Evolutionary conservation across 1,140 invertebrate genomes (phyloP).

Genomic region (Sinella curviseta): DNA sequence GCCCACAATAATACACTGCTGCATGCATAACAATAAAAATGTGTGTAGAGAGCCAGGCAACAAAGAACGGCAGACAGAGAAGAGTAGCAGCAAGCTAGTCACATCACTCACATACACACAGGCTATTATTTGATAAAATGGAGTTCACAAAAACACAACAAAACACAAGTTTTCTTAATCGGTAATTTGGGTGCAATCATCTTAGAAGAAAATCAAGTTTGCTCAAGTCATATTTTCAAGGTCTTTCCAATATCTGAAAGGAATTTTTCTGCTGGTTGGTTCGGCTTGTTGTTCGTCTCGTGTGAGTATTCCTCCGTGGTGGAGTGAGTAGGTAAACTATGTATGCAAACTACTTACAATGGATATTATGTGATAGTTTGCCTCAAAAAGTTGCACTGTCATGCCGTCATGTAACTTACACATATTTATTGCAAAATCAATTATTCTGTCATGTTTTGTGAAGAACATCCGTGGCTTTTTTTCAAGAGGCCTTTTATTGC

Average conservation of each 20-base stretch:
- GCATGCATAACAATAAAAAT: no score
- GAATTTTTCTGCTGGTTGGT: background rate
- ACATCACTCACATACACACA: no score
- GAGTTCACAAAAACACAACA: background rate
- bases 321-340: no score
- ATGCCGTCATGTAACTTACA: conserved; percentile 5
- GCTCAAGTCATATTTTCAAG: background rate
- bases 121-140: conserved; percentile 6
- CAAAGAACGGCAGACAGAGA: no score
- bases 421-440: conserved; percentile 14
- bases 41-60: no score
- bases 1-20: no score
- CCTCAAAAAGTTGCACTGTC: conserved; percentile 4
- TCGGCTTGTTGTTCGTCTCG: background rate
- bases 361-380: background rate
- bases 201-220: background rate
- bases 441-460: conserved; percentile 17
- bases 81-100: no score
- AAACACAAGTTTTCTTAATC: background rate
- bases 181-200: conserved; percentile 18
- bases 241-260: conserved; percentile 13
- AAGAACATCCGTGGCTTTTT: background rate
- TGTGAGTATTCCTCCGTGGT: background rate
- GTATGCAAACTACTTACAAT: no score
- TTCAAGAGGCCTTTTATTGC: background rate